A percentile compares a stretch with the other conserved stretches of the same genome.
These are phyloP conservation scores for Ciona savignyi DNA, from an alignment of 23 tunicate species.

Conservation along the genomic window DNA sequence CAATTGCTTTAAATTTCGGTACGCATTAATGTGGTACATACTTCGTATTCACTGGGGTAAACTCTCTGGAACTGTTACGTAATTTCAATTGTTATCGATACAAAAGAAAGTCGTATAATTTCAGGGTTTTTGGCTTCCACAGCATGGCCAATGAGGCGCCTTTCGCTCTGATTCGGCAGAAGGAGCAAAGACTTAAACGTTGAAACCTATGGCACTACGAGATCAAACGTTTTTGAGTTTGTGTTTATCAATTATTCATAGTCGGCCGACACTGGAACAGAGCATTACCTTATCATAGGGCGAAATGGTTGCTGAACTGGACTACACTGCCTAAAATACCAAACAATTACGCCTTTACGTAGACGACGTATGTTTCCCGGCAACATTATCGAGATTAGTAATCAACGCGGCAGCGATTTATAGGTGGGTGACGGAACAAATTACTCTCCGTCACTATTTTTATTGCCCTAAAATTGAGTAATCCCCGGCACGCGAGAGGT, in stretches of 20 bases:
- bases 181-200: background rate
- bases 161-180: background rate
- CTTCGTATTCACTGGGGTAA: background rate
- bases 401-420: background rate
- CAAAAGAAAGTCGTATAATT: background rate
- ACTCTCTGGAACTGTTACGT: background rate
- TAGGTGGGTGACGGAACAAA: background rate
- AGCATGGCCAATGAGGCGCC: background rate
- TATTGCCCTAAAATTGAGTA: background rate
- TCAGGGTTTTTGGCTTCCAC: too few species aligned
- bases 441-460: background rate
- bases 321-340: too few species aligned
- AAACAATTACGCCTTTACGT: too few species aligned
- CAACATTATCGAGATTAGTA: background rate
- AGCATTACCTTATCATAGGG: background rate
- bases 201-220: background rate
- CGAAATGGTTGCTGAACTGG: too few species aligned
- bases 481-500: background rate
- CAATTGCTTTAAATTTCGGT: too few species aligned
- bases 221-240: background rate
- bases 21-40: background rate
- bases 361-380: background rate
- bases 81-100: background rate
- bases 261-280: background rate
- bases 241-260: background rate